Conservation (phyloP, 2,888 invertebrate species). For the Synanthedon andrenaeformis region DNA sequence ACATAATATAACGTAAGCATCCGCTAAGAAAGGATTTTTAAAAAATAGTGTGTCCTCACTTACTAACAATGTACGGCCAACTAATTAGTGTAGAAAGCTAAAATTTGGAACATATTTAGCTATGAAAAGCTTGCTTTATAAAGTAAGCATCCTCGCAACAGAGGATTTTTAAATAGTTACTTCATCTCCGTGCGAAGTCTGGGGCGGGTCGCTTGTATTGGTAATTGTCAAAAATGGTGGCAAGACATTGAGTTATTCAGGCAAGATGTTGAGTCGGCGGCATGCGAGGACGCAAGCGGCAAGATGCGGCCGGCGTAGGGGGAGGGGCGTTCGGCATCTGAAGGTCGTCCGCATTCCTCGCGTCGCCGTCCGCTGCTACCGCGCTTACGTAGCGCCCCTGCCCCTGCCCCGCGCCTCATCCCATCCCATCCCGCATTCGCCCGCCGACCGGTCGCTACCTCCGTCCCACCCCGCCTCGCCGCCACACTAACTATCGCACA, state of each 20-base stretch:
- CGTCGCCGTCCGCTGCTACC: constrained; percentile 70
- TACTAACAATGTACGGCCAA: too few species aligned
- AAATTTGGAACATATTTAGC: too few species aligned
- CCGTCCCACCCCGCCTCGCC: constrained; percentile 39
- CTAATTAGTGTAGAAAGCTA: too few species aligned
- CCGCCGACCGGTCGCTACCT: constrained; percentile 48
- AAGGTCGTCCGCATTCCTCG: constrained; percentile 71
- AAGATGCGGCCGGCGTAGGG: constrained; percentile 63
- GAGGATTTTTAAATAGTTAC: too few species aligned
- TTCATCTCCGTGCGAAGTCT: too few species aligned
- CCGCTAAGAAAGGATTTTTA: too few species aligned
- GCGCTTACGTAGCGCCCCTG: constrained; percentile 67
- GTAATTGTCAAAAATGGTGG: constrained; percentile 60
- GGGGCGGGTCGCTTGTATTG: constrained; percentile 19
- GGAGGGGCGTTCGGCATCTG: constrained; percentile 68
- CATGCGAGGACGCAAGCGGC: constrained; percentile 70
- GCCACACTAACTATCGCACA: constrained; percentile 63
- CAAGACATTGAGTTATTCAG: constrained; percentile 63
- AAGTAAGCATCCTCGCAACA: too few species aligned
- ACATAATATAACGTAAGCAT: too few species aligned
- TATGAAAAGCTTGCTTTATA: too few species aligned
- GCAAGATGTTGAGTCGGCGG: constrained; percentile 61
- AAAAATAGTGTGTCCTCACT: too few species aligned
- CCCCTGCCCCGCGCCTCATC: constrained; percentile 15
- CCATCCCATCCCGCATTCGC: constrained; percentile 24